Evolutionary conservation across 2,113 vertebrate species (phyloP), one percentile per base, ranked within the genome.

Genomic region (Donacobius atricapilla): DNA sequence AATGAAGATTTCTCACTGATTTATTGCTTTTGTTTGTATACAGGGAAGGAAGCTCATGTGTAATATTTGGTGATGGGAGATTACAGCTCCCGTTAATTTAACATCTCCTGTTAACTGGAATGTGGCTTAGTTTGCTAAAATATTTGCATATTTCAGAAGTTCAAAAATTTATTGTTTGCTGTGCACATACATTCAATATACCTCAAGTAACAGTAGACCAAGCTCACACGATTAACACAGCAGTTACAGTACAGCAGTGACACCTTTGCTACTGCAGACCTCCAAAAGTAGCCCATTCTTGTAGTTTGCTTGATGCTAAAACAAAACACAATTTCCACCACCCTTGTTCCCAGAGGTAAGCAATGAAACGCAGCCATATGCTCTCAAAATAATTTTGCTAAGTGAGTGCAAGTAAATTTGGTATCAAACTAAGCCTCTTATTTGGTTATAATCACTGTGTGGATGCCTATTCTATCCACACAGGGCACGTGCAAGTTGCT

Each of bases 61-160:
- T 47, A 64, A 44, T 64, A n/a, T 82, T 66, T 39, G 40, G 16
- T 33, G 20, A 31, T n/a, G 42, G 9, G 27, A 88, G 1, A 1
- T 25, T 73, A 85, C 18, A 50, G 23, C 18, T 76, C 37, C 51
- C 61, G 76, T 53, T 54, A 83, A 57, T 50, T 30, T 66, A 73
- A 76, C 63, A 68, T 33, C 20, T 56, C 40, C 35, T 47, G 17
- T 24, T 54, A 65, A 87, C 3, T 66, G 40, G 21, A 73, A 63
- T 5, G 22, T 39, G 48, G 30, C 18, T 94, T 80, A 44, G 35
- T 91, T 91, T 50, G 48, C 54, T 75, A 86, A 94, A 83, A 73
- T 56, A 84, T 68, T 78, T 75, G 60, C 61, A 71, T 44, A 47
- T 42, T 94, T 44, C 66, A 42, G 30, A 48, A 78, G 50, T 69